These are phyloP conservation scores for Lycocorax pyrrhopterus DNA, from an alignment of 2,113 vertebrate species.

Conservation along the genomic window DNA sequence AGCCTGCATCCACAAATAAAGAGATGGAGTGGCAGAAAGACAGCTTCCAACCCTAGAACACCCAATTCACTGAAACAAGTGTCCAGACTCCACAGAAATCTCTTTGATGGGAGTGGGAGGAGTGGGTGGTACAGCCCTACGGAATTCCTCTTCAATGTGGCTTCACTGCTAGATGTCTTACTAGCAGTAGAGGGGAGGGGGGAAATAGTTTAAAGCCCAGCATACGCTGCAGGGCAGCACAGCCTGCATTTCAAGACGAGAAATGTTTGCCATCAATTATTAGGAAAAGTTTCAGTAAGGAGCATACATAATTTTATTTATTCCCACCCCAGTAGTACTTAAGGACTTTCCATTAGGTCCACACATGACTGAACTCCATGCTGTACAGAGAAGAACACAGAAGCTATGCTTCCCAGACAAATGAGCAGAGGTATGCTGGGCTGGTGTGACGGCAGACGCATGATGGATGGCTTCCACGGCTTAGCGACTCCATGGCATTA, in stretches of 20 bases:
- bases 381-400: background rate
- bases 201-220: background rate
- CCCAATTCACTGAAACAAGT: background rate
- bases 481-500: background rate
- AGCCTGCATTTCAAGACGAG: background rate
- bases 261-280: background rate
- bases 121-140: background rate
- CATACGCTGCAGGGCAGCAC: background rate
- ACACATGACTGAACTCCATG: background rate
- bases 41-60: background rate
- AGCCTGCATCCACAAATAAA: background rate
- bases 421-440: background rate
- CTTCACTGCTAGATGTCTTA: background rate
- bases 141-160: slow-evolving; percentile 15
- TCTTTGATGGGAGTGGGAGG: background rate
- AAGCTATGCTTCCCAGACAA: background rate
- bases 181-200: background rate
- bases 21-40: background rate
- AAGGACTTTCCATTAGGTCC: background rate
- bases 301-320: background rate
- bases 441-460: background rate
- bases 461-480: background rate
- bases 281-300: background rate
- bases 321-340: background rate
- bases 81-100: background rate